A percentile compares a stretch with the other conserved stretches of the same genome.
Evolutionary conservation across 2,888 invertebrate genomes (phyloP).

Genomic region (Encarsia formosa): DNA sequence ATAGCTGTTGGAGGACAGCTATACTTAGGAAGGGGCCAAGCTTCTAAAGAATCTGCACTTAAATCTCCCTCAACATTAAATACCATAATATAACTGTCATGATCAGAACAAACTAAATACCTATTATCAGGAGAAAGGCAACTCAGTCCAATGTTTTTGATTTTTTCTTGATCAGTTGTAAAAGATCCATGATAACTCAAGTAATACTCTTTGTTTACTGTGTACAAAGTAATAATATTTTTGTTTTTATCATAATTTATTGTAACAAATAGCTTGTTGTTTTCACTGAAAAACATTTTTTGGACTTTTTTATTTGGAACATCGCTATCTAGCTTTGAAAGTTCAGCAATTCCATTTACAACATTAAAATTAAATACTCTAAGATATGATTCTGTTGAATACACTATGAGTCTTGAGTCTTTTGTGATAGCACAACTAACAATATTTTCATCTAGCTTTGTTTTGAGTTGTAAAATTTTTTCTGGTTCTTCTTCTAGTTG

Average conservation of each 20-base stretch:
- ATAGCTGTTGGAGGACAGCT: constrained; percentile 68
- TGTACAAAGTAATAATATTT: constrained; percentile 38
- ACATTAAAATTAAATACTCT: constrained; percentile 65
- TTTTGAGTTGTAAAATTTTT: constrained; percentile 66
- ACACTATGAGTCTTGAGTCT: constrained; percentile 69
- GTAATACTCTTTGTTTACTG: constrained; percentile 36
- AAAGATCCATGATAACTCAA: constrained; percentile 36
- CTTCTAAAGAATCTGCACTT: constrained; percentile 29
- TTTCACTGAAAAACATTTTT: constrained; percentile 45
- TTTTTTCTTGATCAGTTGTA: constrained; percentile 35
- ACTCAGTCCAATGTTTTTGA: constrained; percentile 35
- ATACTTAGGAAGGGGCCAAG: constrained; percentile 67
- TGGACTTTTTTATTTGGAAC: constrained; percentile 40
- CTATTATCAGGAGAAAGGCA: constrained; percentile 53
- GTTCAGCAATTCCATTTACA: constrained; percentile 48
- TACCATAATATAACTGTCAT: constrained; percentile 62
- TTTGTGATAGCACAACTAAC: constrained; percentile 67
- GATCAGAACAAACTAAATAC: constrained; percentile 67
- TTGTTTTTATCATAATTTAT: constrained; percentile 33
- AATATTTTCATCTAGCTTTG: constrained; percentile 64
- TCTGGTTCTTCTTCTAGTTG: constrained; percentile 55
- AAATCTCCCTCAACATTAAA: constrained; percentile 53
- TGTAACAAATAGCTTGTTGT: constrained; percentile 41
- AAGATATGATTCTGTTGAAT: constrained; percentile 65
- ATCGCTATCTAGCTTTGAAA: constrained; percentile 40